phyloP scores from a whole-genome alignment of 2,113 vertebrate genomes.

The Cynopterus brachyotis region DNA sequence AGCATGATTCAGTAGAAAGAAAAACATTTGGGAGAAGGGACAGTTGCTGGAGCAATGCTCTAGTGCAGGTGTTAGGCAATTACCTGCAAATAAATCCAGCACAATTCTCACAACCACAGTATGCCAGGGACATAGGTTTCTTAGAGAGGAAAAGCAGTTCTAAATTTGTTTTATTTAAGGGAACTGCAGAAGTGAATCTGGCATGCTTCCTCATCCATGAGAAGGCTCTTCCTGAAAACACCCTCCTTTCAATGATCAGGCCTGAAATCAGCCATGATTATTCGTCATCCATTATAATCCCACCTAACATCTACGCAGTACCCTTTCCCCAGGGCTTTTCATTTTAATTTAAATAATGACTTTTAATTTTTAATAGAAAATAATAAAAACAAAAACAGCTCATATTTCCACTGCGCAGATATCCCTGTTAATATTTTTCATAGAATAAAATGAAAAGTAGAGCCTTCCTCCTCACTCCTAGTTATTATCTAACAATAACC shows the following conservation, averaged over 20 bases:
- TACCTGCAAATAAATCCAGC: not conserved
- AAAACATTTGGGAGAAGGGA: not conserved
- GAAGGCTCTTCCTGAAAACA: not conserved
- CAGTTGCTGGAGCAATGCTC: not conserved
- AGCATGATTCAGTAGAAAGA: not conserved
- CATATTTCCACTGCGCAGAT: not conserved
- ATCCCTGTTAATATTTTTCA: not conserved
- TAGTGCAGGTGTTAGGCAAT: not conserved
- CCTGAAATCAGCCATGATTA: not conserved
- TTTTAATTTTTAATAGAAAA: conserved; percentile 24
- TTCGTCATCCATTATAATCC: not conserved
- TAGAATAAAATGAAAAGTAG: conserved; percentile 13
- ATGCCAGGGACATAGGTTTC: not conserved
- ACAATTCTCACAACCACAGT: not conserved
- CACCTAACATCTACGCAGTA: not conserved
- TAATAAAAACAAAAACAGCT: not conserved
- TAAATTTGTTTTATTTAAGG: not conserved
- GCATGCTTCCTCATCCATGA: not conserved
- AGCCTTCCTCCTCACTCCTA: not conserved
- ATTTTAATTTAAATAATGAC: not conserved
- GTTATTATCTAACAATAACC: not conserved
- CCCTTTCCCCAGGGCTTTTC: not conserved
- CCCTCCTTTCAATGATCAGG: not conserved
- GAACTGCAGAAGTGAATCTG: not conserved
- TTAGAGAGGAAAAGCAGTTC: not conserved